These are phyloP conservation scores for Syndactyla subalaris DNA, from an alignment of 2,797 vertebrate species.

Conservation along the genomic window DNA sequence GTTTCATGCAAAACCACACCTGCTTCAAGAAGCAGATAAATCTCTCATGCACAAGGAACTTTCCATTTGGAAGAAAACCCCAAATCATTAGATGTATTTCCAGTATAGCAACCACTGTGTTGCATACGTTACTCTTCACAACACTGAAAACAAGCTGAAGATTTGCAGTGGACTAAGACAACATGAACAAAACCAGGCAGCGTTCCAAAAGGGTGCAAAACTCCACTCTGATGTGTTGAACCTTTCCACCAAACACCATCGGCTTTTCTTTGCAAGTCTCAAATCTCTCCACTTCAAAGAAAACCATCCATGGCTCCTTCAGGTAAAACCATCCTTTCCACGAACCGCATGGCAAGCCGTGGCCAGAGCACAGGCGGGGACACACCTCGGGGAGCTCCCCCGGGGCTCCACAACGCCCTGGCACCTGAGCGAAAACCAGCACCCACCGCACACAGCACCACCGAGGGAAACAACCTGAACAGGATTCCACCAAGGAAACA, in stretches of 20 bases:
- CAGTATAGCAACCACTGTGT: neutral
- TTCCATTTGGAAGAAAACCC: neutral
- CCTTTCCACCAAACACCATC: neutral
- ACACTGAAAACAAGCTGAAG: neutral
- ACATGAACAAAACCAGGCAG: neutral
- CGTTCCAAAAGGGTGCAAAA: neutral
- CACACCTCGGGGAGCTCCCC: neutral
- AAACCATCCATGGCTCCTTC: neutral
- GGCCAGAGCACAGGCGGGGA: neutral
- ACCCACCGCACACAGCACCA: neutral
- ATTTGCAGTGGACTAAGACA: neutral
- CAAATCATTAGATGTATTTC: neutral
- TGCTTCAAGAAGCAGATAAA: neutral
- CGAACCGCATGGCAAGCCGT: accelerated
- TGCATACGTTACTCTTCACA: neutral
- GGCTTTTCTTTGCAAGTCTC: neutral
- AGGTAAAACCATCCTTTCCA: neutral
- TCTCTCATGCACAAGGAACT: neutral
- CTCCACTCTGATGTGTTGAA: neutral
- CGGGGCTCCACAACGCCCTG: neutral
- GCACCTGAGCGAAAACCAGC: neutral
- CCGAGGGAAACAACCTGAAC: neutral
- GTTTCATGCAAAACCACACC: neutral
- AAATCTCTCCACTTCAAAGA: neutral
- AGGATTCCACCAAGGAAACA: neutral